Conservation (phyloP, 2,113 vertebrate species). For the Protobothrops flavoviridis region DNA sequence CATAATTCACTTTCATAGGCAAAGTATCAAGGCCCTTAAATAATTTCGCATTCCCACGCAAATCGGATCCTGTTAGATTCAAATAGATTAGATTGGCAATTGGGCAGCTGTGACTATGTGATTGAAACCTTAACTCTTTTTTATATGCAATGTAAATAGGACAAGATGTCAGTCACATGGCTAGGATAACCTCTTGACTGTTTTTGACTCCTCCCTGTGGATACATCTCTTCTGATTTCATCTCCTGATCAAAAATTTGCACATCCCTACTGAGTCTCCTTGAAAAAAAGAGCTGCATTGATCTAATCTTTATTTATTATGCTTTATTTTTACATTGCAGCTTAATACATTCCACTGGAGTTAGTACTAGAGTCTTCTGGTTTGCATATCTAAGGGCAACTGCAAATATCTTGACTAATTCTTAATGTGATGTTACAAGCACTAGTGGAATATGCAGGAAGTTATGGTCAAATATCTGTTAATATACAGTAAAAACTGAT, state of each 20-base stretch:
- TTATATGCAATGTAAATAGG: too few relatives aligned
- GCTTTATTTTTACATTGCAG: background rate
- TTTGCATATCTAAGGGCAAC: background rate
- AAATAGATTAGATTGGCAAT: too few relatives aligned
- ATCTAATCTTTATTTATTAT: background rate
- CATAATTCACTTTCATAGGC: background rate
- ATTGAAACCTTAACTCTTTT: too few relatives aligned
- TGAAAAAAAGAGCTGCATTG: background rate
- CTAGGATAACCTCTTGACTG: too few relatives aligned
- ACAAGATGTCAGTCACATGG: too few relatives aligned
- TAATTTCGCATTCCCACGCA: too few relatives aligned
- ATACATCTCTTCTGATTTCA: background rate
- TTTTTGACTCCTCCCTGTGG: background rate
- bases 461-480: background rate
- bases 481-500: background rate
- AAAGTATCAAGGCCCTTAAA: background rate
- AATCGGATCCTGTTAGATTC: too few relatives aligned
- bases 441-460: background rate
- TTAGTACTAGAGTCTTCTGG: background rate
- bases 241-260: background rate
- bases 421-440: background rate
- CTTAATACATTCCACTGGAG: background rate
- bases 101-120: too few relatives aligned
- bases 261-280: background rate
- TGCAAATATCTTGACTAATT: background rate